A percentile compares a stretch with the other conserved stretches of the same genome.
Evolutionary conservation across 2,113 vertebrate species (phyloP).

Genomic region (Mesembrinibis cayennensis): DNA sequence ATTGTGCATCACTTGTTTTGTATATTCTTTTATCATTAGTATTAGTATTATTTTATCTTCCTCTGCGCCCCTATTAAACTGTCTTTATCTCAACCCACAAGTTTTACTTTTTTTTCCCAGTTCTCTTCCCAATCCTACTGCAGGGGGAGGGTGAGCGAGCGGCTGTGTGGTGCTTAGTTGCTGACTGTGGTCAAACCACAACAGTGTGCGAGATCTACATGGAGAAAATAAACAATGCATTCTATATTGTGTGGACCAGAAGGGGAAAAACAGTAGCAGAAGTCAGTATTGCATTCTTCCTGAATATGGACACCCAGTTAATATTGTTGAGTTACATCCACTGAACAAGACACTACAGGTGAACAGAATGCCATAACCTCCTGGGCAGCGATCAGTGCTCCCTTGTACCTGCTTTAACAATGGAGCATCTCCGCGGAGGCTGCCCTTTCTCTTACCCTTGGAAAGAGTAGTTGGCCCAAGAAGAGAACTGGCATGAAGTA

Average conservation of each 20-base stretch:
- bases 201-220: accelerated
- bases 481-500: not conserved
- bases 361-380: not conserved
- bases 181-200: no score
- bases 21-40: no score
- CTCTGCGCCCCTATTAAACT: no score
- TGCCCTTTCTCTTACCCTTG: not conserved
- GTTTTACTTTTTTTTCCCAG: no score
- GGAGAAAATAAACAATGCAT: not conserved
- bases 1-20: no score
- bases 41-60: no score
- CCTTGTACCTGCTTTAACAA: not conserved
- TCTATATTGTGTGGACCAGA: not conserved
- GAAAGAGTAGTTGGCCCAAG: not conserved
- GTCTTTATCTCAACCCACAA: no score
- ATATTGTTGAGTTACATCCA: not conserved
- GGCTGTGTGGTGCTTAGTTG: no score
- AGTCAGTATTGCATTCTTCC: not conserved
- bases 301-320: not conserved
- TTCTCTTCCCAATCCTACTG: no score
- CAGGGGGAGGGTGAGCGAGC: no score
- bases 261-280: not conserved
- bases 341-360: not conserved
- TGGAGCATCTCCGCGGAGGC: not conserved
- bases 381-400: not conserved